Base-by-base conservation (phyloP, 1,140 invertebrate species). In the Stegodyphus dumicola region DNA sequence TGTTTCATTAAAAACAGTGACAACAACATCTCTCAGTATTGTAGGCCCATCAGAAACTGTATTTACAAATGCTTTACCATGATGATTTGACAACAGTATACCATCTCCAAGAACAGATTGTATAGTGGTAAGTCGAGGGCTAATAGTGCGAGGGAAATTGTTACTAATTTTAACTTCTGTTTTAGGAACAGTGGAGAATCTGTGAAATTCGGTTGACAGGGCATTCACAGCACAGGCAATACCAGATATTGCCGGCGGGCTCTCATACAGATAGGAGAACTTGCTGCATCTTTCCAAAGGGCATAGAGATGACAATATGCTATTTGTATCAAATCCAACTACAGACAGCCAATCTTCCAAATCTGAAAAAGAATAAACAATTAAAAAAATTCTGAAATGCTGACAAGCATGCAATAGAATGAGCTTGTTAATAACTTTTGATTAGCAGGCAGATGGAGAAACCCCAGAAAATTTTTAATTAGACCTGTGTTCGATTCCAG, bases 1-100 rank as follows among this genome's bases (percentile, higher is more conserved):
- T 0, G 97, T 97, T 81, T 95, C 93, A 90, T 99, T 98, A 89
- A 99, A 96, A 0, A 99, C 96, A 3, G 96, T 96, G 0, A 96
- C 97, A 88, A 97, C 96, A 0, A 98, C 96, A 90, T 97, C 96
- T n/a, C 94, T 92, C 88, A 88, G 96, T 95, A 87, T 97, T 96
- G 15, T 95, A 90, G 96, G 96, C 0, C 96, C 95, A 0, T 95
- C 94, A 49, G 60, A n/a, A 89, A 90, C 74, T 89, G 81, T 86
- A 89, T 89, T 75, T 83, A 89, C 73, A 88, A 87, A 87, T 87
- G 90, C 52, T 89, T 87, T 51, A 88, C 88, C 7, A 89, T 89
- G 69, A 87, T 89, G 7, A 95, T 95, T 93, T 0, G 96, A 97
- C 0, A 98, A 93, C 0, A 98, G 91, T 79, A 98, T 96, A 7